phyloP scores from a whole-genome alignment of 2,888 invertebrate genomes.

The Nowickia ferox region DNA sequence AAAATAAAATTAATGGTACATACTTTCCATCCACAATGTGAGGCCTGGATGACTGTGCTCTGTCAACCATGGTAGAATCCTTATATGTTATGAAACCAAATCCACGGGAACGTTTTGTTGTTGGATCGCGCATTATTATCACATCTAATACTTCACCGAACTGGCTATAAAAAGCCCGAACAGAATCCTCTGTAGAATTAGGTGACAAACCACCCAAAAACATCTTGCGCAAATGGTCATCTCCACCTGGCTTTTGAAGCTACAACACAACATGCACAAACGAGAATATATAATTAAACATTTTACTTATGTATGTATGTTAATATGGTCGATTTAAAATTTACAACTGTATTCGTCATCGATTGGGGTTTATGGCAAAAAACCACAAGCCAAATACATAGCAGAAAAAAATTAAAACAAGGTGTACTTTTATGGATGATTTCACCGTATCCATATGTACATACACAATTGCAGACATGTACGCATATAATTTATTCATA shows the following conservation, averaged over 20 bases:
- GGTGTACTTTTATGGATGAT: conserved; percentile 36
- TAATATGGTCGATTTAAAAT: neutral
- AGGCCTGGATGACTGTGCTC: conserved; percentile 79
- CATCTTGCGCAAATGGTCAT: conserved; percentile 80
- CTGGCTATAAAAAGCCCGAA: conserved; percentile 78
- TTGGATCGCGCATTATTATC: conserved; percentile 80
- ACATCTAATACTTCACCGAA: conserved; percentile 80
- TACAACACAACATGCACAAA: conserved; percentile 11
- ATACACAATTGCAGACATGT: no score
- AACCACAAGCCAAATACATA: conserved; percentile 22
- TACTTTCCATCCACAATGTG: conserved; percentile 84
- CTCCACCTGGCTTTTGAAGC: conserved; percentile 46
- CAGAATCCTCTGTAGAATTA: conserved; percentile 77
- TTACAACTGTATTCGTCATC: conserved; percentile 55
- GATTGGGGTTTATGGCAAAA: conserved; percentile 67
- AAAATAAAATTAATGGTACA: conserved; percentile 75
- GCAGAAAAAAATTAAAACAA: conserved; percentile 24
- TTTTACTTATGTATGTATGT: no score
- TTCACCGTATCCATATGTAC: conserved; percentile 46
- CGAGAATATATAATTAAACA: no score
- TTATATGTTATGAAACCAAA: conserved; percentile 80
- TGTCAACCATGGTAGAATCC: conserved; percentile 77
- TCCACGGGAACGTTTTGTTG: conserved; percentile 80
- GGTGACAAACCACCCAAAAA: conserved; percentile 80
- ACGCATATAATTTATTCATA: neutral